Conservation (phyloP, 2,888 invertebrate genomes). For the Drosophila basisetae region DNA sequence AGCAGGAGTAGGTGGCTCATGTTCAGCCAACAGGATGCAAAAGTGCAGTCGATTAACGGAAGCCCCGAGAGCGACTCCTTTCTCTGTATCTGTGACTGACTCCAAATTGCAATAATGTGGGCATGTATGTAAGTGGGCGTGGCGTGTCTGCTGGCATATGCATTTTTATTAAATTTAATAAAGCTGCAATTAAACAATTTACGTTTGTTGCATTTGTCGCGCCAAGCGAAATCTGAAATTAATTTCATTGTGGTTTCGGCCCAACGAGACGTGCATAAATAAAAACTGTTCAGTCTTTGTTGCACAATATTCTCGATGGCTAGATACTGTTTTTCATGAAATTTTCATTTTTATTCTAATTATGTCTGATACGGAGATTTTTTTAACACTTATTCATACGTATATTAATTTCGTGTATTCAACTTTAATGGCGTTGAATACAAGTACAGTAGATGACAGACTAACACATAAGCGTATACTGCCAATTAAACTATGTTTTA, state of each 20-base stretch:
- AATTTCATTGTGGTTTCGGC: conserved; percentile 66
- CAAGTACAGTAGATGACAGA: neutral
- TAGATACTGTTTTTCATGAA: neutral
- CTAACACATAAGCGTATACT: neutral
- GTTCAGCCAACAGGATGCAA: conserved; percentile 68
- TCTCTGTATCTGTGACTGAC: conserved; percentile 31
- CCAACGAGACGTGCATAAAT: conserved; percentile 12
- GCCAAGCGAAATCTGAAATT: conserved; percentile 60
- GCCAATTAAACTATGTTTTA: neutral
- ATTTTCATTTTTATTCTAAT: neutral
- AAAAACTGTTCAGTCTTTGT: neutral
- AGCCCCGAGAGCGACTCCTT: conserved; percentile 44
- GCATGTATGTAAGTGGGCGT: neutral
- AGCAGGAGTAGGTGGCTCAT: conserved; percentile 26
- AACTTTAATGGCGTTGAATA: neutral
- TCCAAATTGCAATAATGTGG: conserved; percentile 1
- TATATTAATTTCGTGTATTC: neutral
- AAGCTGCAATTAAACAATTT: conserved; percentile 74
- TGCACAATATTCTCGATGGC: neutral
- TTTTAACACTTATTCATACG: neutral
- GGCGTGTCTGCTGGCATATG: conserved; percentile 65
- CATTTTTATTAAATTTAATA: conserved; percentile 79
- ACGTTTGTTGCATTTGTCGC: conserved; percentile 61
- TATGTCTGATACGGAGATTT: neutral
- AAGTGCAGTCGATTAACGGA: conserved; percentile 81